Evolutionary conservation across 2,888 invertebrate genomes (phyloP).

Genomic region (Brenthis hecate): DNA sequence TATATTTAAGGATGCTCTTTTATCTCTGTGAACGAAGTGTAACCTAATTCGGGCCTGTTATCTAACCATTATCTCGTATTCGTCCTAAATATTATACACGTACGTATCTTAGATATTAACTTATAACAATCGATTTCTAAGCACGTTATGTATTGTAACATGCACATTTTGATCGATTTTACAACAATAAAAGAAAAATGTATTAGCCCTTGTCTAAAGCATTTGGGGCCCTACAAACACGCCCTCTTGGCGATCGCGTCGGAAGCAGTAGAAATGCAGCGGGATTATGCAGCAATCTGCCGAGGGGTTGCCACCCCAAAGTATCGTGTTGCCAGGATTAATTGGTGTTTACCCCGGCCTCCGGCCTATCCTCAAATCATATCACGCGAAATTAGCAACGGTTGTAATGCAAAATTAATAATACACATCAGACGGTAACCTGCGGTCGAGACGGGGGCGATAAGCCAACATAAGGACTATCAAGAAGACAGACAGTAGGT

Average conservation of each 20-base stretch:
- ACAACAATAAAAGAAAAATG: slow-evolving; percentile 66
- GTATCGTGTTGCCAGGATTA: slow-evolving; percentile 79
- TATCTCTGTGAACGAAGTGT: slow-evolving; percentile 1
- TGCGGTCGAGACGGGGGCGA: slow-evolving; percentile 42
- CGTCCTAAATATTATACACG: neutral
- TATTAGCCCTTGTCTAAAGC: slow-evolving; percentile 59
- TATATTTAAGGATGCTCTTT: neutral
- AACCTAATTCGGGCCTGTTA: slow-evolving; percentile 5
- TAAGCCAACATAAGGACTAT: neutral
- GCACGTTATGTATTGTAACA: slow-evolving; percentile 3
- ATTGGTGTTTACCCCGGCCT: slow-evolving; percentile 75
- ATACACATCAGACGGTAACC: slow-evolving; percentile 50
- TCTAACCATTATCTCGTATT: slow-evolving; percentile 5
- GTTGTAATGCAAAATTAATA: slow-evolving; percentile 73
- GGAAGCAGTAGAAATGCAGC: slow-evolving; percentile 77
- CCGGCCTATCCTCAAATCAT: slow-evolving; percentile 65
- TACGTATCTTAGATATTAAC: neutral
- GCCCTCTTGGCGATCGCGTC: slow-evolving; percentile 62
- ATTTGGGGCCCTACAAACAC: slow-evolving; percentile 50
- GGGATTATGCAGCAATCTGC: slow-evolving; percentile 76
- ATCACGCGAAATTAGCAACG: slow-evolving; percentile 72
- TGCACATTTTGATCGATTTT: slow-evolving; percentile 53
- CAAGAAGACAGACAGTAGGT: neutral
- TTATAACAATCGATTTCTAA: neutral
- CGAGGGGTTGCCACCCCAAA: slow-evolving; percentile 55